Evolutionary conservation across 2,888 invertebrate species (phyloP).

Genomic region (Ophioninae sp.): DNA sequence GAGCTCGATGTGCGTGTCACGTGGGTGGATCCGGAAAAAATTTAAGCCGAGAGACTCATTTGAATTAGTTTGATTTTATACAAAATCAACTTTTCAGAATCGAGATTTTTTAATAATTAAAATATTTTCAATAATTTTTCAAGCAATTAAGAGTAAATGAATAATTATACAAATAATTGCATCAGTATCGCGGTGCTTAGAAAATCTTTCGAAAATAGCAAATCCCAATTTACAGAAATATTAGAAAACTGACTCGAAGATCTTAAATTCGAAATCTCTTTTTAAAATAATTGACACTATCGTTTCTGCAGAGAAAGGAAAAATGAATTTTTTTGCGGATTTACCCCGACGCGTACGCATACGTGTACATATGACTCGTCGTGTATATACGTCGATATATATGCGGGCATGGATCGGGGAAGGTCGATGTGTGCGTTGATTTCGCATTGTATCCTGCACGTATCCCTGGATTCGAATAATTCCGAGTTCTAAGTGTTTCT

Average conservation of each 20-base stretch:
- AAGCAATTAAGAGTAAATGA: no score
- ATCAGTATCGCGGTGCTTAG: not conserved
- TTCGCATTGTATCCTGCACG: constrained; percentile 32
- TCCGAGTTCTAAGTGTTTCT: constrained; percentile 67
- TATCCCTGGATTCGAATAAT: constrained; percentile 64
- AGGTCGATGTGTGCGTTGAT: constrained; percentile 61
- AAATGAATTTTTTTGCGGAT: constrained; percentile 29
- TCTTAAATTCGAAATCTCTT: not conserved
- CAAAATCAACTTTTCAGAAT: no score
- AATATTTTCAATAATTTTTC: no score
- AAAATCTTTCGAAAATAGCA: not conserved
- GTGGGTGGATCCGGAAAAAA: not conserved
- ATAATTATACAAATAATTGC: not conserved
- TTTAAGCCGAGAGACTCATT: not conserved
- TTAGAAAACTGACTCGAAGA: not conserved
- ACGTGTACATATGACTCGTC: constrained; percentile 38
- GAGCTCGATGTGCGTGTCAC: not conserved
- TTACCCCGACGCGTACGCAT: constrained; percentile 45
- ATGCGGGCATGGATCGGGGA: constrained; percentile 48
- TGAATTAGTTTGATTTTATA: no score
- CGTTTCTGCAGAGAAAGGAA: not conserved
- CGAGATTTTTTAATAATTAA: no score
- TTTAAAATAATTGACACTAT: not conserved
- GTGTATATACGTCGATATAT: not conserved
- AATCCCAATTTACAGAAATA: not conserved